These are phyloP conservation scores for Toxotes jaculatrix DNA, from an alignment of 2,113 vertebrate genomes.

Conservation along the genomic window DNA sequence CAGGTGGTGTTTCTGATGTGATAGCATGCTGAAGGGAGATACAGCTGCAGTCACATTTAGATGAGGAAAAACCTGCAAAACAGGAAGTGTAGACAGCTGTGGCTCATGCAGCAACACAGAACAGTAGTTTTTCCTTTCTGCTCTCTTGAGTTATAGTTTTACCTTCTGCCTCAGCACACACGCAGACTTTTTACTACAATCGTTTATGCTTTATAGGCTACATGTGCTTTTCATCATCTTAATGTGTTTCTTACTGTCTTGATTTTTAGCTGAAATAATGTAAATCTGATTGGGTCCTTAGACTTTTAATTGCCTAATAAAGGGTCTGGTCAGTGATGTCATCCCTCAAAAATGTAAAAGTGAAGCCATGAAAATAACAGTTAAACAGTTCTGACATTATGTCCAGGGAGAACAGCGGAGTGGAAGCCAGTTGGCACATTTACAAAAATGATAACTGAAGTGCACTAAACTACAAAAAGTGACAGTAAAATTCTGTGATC, in stretches of 20 bases:
- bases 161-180: neutral
- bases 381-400: too few relatives aligned
- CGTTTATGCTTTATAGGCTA: neutral
- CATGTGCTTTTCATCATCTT: too few relatives aligned
- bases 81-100: slow-evolving; percentile 28
- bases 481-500: neutral
- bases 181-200: neutral
- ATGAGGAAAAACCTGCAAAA: slow-evolving; percentile 63
- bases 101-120: neutral
- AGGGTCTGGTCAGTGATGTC: neutral
- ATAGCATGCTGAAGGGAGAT: neutral
- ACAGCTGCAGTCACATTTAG: slow-evolving; percentile 10
- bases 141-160: neutral
- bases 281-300: neutral
- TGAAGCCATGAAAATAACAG: neutral
- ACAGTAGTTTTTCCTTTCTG: neutral
- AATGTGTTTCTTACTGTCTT: too few relatives aligned
- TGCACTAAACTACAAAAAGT: neutral
- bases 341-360: neutral
- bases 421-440: neutral
- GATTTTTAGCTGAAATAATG: neutral
- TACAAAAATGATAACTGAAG: neutral
- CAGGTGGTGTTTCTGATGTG: neutral
- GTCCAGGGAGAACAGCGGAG: neutral
- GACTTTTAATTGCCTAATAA: neutral